Conservation (phyloP, 1,140 invertebrate species). For the Acyrthosiphon pisum region DNA sequence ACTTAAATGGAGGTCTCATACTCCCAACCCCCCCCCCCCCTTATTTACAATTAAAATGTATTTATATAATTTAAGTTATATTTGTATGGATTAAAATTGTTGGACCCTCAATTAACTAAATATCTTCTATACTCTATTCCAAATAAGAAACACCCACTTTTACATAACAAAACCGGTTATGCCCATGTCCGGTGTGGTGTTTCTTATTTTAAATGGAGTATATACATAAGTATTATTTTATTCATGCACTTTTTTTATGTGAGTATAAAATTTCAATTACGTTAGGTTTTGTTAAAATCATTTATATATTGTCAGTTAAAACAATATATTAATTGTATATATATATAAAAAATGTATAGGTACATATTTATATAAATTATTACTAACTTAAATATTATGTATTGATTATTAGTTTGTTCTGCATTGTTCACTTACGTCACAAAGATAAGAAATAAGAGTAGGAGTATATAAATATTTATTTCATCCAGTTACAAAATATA, state of each 20-base stretch:
- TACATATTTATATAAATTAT: not conserved
- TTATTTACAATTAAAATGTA: not conserved
- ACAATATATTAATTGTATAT: not conserved
- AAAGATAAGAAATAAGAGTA: not conserved
- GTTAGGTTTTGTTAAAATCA: not conserved
- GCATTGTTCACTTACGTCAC: not conserved
- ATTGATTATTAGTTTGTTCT: conserved; percentile 2
- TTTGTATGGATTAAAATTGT: not conserved
- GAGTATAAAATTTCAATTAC: not conserved
- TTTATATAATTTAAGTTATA: not conserved
- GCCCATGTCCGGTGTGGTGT: too few relatives aligned
- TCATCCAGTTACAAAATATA: not conserved
- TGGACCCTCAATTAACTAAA: not conserved
- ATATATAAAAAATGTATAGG: too few relatives aligned
- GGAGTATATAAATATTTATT: not conserved
- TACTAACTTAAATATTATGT: conserved; percentile 22
- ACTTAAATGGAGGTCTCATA: not conserved
- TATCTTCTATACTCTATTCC: too few relatives aligned
- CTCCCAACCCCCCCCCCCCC: not conserved
- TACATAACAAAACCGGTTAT: too few relatives aligned
- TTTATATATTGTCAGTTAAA: not conserved
- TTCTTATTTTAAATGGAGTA: too few relatives aligned
- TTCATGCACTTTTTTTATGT: not conserved
- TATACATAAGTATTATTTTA: not conserved
- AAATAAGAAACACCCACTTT: too few relatives aligned